Conservation (phyloP, 1,140 invertebrate genomes). For the Atta colombica region DNA sequence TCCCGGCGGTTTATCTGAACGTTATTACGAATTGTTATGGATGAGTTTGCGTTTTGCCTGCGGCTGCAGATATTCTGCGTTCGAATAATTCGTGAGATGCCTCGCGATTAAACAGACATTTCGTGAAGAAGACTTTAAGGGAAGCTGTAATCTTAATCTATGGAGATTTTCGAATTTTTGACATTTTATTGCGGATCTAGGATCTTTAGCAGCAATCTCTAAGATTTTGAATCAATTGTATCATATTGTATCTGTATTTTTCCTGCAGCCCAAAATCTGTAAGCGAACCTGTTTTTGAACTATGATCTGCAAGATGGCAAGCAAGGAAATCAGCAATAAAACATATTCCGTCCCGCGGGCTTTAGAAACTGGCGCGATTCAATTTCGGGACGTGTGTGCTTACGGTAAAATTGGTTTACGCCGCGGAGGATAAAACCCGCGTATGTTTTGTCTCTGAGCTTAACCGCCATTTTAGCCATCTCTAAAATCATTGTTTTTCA, state of each 20-base stretch:
- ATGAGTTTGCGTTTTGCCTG: background rate
- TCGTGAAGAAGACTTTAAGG: background rate
- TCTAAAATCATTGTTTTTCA: constrained; percentile 41
- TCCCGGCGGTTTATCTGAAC: constrained; percentile 50
- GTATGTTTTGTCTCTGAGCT: constrained; percentile 35
- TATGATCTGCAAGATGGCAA: constrained; percentile 1
- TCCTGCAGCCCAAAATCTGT: background rate
- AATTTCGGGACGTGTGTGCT: constrained; percentile 42
- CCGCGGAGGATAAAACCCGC: constrained; percentile 40
- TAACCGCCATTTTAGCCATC: constrained; percentile 30
- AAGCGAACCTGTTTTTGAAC: background rate
- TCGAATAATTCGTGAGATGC: constrained; percentile 6
- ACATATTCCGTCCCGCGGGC: constrained; percentile 43
- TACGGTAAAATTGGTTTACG: constrained; percentile 60
- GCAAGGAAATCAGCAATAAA: constrained; percentile 54
- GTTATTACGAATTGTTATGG: constrained; percentile 54
- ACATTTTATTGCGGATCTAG: background rate
- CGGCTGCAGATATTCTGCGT: background rate
- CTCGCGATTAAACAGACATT: constrained; percentile 25
- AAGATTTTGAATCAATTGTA: constrained; percentile 6
- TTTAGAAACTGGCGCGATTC: constrained; percentile 56
- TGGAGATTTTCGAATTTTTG: background rate
- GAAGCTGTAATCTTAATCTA: background rate
- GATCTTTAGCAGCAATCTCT: background rate
- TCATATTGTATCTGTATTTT: background rate